These are phyloP conservation scores for Pollachius pollachius DNA, from an alignment of 2,113 vertebrate species.

Conservation along the genomic window DNA sequence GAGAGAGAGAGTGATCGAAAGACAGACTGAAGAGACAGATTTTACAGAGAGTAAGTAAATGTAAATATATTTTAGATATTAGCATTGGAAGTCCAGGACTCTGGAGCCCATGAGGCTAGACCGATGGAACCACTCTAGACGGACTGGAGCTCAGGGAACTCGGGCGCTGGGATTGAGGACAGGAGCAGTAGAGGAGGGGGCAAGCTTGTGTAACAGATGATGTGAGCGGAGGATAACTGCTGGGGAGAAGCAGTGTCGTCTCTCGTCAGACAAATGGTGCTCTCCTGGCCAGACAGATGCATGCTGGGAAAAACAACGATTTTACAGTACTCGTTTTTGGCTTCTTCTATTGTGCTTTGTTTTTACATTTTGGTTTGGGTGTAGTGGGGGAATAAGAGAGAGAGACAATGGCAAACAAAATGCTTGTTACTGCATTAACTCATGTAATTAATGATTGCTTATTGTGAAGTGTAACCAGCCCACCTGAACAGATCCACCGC, in stretches of 20 bases:
- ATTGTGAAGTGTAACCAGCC: too few relatives aligned
- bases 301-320: conserved; percentile 4
- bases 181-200: neutral
- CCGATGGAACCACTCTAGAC: too few relatives aligned
- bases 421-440: too few relatives aligned
- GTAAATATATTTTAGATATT: too few relatives aligned
- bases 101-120: too few relatives aligned
- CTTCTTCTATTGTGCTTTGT: conserved; percentile 21
- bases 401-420: too few relatives aligned
- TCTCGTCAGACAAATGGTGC: conserved; percentile 63
- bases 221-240: conserved; percentile 58
- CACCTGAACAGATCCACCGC: too few relatives aligned
- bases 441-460: too few relatives aligned
- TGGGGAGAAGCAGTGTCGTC: conserved; percentile 54
- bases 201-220: conserved; percentile 62
- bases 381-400: neutral
- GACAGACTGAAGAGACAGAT: neutral
- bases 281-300: conserved; percentile 46
- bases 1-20: neutral
- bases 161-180: too few relatives aligned
- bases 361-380: neutral
- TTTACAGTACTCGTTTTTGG: conserved; percentile 8
- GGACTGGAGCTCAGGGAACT: too few relatives aligned
- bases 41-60: too few relatives aligned
- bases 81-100: too few relatives aligned